Percentiles rank a stretch among this genome's conserved stretches.
Evolutionary conservation across 2,113 vertebrate species (phyloP).

Genomic region (Canis aureus): DNA sequence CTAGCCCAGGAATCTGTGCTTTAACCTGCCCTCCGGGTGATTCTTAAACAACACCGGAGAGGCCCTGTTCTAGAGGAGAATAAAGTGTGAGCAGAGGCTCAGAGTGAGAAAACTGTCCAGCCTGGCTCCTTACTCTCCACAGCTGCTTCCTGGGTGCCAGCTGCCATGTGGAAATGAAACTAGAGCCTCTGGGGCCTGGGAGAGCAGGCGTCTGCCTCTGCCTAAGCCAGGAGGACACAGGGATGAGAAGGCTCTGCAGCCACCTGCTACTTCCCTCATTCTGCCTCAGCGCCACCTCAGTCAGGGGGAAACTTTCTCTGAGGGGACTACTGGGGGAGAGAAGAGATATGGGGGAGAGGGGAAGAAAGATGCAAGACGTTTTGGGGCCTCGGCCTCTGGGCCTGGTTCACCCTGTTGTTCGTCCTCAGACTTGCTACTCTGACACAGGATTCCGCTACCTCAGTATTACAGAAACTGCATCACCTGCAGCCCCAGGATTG

Average conservation of each 20-base stretch:
- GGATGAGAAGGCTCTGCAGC: not conserved
- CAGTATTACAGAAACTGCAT: not conserved
- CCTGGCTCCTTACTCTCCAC: not conserved
- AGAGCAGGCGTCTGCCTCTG: not conserved
- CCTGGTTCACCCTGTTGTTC: not conserved
- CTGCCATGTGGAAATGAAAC: not conserved
- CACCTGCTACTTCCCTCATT: not conserved
- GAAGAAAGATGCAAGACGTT: not conserved
- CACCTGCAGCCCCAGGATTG: not conserved
- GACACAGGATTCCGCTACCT: not conserved
- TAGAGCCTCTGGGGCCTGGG: too few relatives aligned
- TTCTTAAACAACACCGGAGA: not conserved
- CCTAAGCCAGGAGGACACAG: not conserved
- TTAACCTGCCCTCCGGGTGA: not conserved
- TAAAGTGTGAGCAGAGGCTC: not conserved
- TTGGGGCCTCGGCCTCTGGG: not conserved
- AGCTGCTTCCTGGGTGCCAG: not conserved
- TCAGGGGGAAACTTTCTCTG: not conserved
- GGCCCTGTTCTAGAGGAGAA: not conserved
- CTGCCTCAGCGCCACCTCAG: not conserved
- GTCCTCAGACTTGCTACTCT: not conserved
- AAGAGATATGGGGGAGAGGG: not conserved
- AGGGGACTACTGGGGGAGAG: not conserved
- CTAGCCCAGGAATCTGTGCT: not conserved
- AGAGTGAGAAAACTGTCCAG: not conserved